These are phyloP conservation scores for Atrichornis clamosus DNA, from an alignment of 2,113 vertebrate species.

Conservation along the genomic window DNA sequence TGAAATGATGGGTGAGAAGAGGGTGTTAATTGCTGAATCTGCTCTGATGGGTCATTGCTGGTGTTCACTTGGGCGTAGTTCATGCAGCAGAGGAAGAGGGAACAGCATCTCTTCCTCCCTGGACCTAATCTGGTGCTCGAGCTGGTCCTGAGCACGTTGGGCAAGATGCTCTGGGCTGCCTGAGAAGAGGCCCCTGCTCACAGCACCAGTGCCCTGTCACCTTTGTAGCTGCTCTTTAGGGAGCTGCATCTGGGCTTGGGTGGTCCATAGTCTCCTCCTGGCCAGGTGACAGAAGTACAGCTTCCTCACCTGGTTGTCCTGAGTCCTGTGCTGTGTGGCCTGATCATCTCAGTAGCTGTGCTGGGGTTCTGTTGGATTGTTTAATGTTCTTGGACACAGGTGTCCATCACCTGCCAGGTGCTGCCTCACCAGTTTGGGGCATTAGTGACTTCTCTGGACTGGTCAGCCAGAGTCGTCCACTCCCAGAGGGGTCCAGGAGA, in stretches of 20 bases:
- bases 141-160: background rate
- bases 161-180: background rate
- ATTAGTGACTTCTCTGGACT: background rate
- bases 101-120: background rate
- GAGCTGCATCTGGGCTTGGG: background rate
- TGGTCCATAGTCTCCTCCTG: background rate
- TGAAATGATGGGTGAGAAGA: background rate
- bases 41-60: background rate
- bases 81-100: background rate
- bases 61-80: background rate
- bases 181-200: background rate
- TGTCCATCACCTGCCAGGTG: background rate
- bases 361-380: background rate
- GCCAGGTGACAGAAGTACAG: rapidly evolving
- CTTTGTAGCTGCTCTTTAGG: background rate
- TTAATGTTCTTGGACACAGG: background rate
- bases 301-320: background rate
- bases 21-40: background rate
- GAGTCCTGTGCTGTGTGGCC: background rate
- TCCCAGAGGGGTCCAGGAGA: background rate
- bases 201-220: rapidly evolving
- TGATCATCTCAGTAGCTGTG: background rate
- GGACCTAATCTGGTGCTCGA: rapidly evolving
- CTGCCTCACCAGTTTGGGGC: background rate
- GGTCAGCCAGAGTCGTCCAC: background rate